A percentile compares a stretch with the other conserved stretches of the same genome.
Conservation (phyloP, 2,113 vertebrate species). For the Numida meleagris region DNA sequence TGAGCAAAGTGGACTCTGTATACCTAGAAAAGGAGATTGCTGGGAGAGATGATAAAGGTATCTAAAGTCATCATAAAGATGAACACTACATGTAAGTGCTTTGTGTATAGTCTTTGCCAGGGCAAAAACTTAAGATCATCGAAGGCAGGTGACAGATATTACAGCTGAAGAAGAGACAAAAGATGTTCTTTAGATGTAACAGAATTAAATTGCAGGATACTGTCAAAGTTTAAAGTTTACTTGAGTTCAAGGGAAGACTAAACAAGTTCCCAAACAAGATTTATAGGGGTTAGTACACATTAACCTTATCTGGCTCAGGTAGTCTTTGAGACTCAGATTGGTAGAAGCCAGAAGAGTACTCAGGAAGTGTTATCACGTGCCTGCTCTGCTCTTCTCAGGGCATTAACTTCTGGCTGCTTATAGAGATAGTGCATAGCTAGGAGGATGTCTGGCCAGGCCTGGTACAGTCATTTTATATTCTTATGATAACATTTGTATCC, state of each 20-base stretch:
- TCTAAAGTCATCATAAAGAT: background rate
- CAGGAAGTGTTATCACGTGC: background rate
- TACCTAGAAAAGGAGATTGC: background rate
- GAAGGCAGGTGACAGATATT: background rate
- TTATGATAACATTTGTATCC: background rate
- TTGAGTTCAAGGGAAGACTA: background rate
- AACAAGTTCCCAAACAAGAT: background rate
- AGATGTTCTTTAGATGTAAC: background rate
- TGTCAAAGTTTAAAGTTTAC: background rate
- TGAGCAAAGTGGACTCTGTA: background rate
- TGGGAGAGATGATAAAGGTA: slow-evolving; percentile 7
- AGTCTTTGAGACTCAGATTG: background rate
- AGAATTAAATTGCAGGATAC: background rate
- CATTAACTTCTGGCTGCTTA: rapidly evolving
- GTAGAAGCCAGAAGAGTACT: background rate
- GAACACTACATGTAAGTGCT: rapidly evolving
- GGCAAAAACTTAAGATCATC: background rate
- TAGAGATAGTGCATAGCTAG: background rate
- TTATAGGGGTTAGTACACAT: background rate
- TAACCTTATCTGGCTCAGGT: background rate
- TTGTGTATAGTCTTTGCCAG: background rate
- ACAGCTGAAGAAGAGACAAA: slow-evolving; percentile 3
- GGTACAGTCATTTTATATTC: background rate
- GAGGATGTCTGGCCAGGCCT: background rate
- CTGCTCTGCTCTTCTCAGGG: background rate